These are phyloP conservation scores for Aphidius colemani DNA, from an alignment of 2,888 invertebrate species.

Conservation along the genomic window DNA sequence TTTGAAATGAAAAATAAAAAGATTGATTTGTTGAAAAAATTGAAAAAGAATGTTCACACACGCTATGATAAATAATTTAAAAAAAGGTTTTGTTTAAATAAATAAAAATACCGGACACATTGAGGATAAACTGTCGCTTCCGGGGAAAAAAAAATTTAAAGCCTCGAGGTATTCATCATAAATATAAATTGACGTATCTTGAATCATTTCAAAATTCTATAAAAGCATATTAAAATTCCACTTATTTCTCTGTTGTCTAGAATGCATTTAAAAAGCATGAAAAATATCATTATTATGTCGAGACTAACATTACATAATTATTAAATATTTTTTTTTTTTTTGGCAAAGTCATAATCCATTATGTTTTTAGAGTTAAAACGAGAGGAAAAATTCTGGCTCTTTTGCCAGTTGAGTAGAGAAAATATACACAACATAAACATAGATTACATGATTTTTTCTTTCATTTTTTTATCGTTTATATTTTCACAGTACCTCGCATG, in stretches of 20 bases:
- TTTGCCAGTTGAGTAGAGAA: too few relatives aligned
- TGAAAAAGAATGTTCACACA: background rate
- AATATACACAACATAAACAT: too few relatives aligned
- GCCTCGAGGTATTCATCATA: constrained; percentile 36
- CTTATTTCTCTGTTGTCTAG: background rate
- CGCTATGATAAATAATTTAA: background rate
- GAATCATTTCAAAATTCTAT: background rate
- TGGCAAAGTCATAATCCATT: too few relatives aligned
- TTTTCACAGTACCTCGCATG: too few relatives aligned
- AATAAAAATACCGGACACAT: constrained; percentile 34
- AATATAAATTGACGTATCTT: constrained; percentile 39
- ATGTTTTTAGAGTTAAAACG: too few relatives aligned
- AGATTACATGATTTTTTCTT: too few relatives aligned
- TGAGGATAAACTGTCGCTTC: constrained; percentile 36
- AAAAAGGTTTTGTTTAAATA: background rate
- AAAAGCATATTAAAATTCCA: background rate
- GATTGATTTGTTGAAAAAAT: background rate
- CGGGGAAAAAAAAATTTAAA: constrained; percentile 24
- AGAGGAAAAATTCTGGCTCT: too few relatives aligned
- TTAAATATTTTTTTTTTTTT: too few relatives aligned
- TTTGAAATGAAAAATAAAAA: too few relatives aligned
- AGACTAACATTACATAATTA: too few relatives aligned
- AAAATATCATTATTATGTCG: background rate
- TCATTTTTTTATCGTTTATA: too few relatives aligned
- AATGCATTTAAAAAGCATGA: background rate